Conservation (phyloP, 2,797 vertebrate genomes). For the Chloroceryle inda region DNA sequence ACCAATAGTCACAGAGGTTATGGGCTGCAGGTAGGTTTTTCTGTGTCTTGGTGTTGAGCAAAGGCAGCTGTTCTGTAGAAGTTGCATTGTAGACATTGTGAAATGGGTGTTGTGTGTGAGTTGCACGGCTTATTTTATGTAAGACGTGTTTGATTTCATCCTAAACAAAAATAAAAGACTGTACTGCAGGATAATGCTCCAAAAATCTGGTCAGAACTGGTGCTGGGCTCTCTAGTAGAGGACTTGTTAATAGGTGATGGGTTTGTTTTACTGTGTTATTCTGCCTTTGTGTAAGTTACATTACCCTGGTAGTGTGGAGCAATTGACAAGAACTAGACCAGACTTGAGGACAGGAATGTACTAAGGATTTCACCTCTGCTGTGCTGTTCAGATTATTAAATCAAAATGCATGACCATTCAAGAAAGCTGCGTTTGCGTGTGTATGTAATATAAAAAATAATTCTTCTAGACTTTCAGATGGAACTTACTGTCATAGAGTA, state of each 20-base stretch:
- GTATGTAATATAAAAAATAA: not conserved
- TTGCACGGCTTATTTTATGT: not conserved
- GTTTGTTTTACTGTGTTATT: not conserved
- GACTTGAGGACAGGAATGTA: not conserved
- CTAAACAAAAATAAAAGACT: not conserved
- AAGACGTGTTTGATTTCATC: not conserved
- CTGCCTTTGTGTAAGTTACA: not conserved
- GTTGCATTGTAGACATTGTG: not conserved
- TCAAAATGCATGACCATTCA: not conserved
- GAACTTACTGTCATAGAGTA: not conserved
- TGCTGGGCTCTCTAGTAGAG: not conserved
- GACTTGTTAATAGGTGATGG: accelerated
- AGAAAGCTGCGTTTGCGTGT: not conserved
- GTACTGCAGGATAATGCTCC: not conserved
- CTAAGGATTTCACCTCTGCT: not conserved
- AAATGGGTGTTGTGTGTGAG: accelerated
- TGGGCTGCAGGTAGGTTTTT: not conserved
- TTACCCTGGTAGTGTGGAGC: not conserved
- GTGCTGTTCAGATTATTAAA: not conserved
- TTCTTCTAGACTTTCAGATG: not conserved
- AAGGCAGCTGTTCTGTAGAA: not conserved
- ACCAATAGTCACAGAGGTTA: not conserved
- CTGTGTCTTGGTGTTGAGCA: not conserved
- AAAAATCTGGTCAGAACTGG: not conserved
- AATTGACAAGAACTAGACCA: not conserved